Percentiles rank a stretch among this genome's conserved stretches.
Conservation (phyloP, 2,113 vertebrate species). For the Progne subis region DNA sequence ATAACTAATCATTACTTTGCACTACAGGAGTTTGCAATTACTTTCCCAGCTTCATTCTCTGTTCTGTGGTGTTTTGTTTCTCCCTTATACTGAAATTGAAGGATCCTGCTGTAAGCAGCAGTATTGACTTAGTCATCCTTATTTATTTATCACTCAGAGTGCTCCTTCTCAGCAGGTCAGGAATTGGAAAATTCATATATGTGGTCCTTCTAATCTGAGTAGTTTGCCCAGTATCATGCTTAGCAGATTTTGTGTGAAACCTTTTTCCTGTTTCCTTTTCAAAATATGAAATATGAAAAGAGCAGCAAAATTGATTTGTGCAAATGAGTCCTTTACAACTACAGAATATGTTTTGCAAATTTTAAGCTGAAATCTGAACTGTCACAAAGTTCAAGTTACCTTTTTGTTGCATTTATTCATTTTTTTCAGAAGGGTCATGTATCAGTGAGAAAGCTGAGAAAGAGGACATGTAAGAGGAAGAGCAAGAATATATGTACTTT, state of each 20-base stretch:
- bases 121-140: not conserved
- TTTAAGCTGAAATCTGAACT: not conserved
- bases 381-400: not conserved
- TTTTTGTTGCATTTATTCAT: not conserved
- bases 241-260: not conserved
- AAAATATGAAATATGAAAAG: not conserved
- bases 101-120: not conserved
- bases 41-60: not conserved
- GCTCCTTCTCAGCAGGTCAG: not conserved
- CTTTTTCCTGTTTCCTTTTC: not conserved
- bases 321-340: not conserved
- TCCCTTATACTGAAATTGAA: not conserved
- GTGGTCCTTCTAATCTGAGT: not conserved
- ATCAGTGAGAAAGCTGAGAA: not conserved
- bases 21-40: not conserved
- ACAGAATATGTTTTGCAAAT: not conserved
- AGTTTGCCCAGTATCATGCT: not conserved
- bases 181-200: not conserved
- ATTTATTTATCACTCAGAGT: not conserved
- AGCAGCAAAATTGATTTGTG: not conserved
- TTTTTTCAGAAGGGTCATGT: not conserved
- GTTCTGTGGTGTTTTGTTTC: not conserved
- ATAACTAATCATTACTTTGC: not conserved
- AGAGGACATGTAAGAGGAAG: not conserved
- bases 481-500: not conserved